phyloP scores from a whole-genome alignment of 2,113 vertebrate genomes.

The Percopsis transmontana region DNA sequence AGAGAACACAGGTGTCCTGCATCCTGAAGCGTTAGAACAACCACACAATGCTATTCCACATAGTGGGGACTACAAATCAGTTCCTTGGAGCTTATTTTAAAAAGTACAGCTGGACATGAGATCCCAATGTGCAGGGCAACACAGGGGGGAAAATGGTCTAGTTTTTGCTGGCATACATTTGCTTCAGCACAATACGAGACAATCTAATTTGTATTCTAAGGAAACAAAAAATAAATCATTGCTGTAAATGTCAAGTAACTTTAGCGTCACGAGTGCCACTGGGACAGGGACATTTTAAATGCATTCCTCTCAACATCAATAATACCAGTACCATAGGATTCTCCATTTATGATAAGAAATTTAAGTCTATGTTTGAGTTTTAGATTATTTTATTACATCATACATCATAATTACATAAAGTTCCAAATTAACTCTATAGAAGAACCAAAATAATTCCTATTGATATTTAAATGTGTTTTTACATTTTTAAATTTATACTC shows the following conservation, averaged over 20 bases:
- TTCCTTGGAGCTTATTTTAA: not conserved
- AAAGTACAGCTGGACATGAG: not conserved
- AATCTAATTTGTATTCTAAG: no score
- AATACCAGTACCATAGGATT: not conserved
- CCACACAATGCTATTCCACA: not conserved
- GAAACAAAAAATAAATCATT: no score
- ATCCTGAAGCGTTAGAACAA: conserved; percentile 29
- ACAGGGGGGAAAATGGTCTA: not conserved
- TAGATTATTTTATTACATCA: no score
- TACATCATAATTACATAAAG: no score
- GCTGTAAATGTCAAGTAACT: no score
- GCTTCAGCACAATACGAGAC: not conserved
- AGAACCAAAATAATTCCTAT: no score
- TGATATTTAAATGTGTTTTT: no score
- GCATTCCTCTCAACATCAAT: conserved; percentile 14
- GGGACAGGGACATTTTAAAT: conserved; percentile 18
- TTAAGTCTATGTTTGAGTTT: no score
- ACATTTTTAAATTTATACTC: no score
- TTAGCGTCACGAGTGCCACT: no score
- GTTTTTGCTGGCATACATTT: not conserved
- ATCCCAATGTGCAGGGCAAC: not conserved
- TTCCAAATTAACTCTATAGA: no score
- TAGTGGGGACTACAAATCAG: not conserved
- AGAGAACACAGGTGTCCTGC: conserved; percentile 33
- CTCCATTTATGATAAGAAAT: no score